These are phyloP conservation scores for Drosophila auraria DNA, from an alignment of 1,140 invertebrate genomes.

Conservation along the genomic window DNA sequence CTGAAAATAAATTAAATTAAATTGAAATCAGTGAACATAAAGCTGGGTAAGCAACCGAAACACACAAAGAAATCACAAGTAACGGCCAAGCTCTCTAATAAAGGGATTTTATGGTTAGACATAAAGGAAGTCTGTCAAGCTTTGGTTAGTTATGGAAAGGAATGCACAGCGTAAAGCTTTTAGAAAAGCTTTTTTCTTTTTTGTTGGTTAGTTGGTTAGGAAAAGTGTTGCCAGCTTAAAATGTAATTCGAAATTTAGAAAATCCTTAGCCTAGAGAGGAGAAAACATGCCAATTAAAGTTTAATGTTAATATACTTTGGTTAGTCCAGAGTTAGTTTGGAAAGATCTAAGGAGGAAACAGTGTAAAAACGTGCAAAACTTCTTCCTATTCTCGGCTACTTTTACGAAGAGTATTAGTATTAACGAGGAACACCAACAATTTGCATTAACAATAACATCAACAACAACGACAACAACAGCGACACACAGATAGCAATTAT, in stretches of 20 bases:
- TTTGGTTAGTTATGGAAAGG: conserved; percentile 27
- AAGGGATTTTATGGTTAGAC: conserved; percentile 34
- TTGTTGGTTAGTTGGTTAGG: conserved; percentile 1
- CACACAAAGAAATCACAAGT: conserved; percentile 46
- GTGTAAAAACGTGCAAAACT: conserved; percentile 57
- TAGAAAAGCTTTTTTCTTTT: conserved; percentile 26
- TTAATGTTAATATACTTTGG: conserved; percentile 14
- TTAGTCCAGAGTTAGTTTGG: conserved; percentile 14
- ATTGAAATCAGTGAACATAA: conserved; percentile 31
- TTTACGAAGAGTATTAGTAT: conserved; percentile 32
- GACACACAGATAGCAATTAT: conserved; percentile 28
- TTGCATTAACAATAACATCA: conserved; percentile 24
- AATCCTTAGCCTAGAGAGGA: conserved; percentile 15
- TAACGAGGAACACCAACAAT: conserved; percentile 37
- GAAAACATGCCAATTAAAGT: conserved; percentile 71
- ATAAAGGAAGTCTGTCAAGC: conserved; percentile 36
- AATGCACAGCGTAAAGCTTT: conserved; percentile 35
- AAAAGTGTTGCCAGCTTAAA: conserved; percentile 52
- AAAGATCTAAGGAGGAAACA: conserved; percentile 17
- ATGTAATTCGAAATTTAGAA: conserved; percentile 12
- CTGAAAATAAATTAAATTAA: conserved; percentile 61
- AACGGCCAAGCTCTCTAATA: conserved; percentile 40
- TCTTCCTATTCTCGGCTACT: conserved; percentile 33
- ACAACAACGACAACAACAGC: conserved; percentile 35
- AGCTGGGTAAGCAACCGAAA: not conserved